Evolutionary conservation across 2,888 invertebrate species (phyloP), one percentile per base, ranked within the genome.

Genomic region (Diachrysia chrysitis): DNA sequence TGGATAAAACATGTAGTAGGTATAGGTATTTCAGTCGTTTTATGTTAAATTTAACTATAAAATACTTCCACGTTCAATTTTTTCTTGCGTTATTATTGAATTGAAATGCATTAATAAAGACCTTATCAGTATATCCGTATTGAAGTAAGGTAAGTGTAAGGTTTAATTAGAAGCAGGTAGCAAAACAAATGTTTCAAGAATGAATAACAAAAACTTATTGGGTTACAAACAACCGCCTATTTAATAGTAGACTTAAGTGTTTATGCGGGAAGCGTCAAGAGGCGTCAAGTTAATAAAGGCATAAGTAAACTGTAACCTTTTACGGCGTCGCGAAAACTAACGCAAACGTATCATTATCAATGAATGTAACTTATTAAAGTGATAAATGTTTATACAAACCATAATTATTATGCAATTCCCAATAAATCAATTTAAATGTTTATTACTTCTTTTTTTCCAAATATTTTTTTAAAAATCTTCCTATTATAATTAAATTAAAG

Each of bases 141-240:
- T n/a, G n/a, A n/a, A n/a, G n/a, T n/a, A n/a, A n/a, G n/a, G n/a
- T n/a, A n/a, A n/a, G n/a, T n/a, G 55, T 23, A 60, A 51, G 48
- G 61, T 67, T 64, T 37, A 67, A 7, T 48, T 10, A 10, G n/a
- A 72, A 51, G 56, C 69, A 79, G 79, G 78, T 78, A 79, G 78
- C 69, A 66, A 59, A 55, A 21, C 23, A 25, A 32, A 63, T 9
- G 58, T 29, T 71, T 48, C 6, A 46, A 71, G 73, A 77, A 60
- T 69, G 29, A 0, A 19, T 12, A 29, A 23, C 68, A 54, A 74
- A 76, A 77, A 63, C 32, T 16, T 58, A 64, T 55, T 55, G 65
- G 60, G 48, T 46, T 4, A 58, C 67, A 69, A 62, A 63, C 60
- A 71, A 74, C 21, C 51, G 54, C 21, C 21, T 25, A 62, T 63